Evolutionary conservation across 2,888 invertebrate species (phyloP), one percentile per base, ranked within the genome.

Genomic region (Drosophila paramelanica): DNA sequence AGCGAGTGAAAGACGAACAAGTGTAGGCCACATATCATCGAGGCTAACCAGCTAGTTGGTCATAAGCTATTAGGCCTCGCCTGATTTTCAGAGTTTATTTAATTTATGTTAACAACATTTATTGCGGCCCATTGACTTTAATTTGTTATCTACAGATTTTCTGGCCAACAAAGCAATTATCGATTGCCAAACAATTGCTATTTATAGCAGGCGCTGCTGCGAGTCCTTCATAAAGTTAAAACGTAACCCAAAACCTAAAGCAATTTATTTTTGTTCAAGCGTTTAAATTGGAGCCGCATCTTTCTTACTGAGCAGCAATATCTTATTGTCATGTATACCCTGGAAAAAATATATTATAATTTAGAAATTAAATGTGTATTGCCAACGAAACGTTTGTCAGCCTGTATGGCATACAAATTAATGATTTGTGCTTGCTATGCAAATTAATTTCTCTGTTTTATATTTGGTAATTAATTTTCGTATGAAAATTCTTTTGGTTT

Each of bases 131-230:
- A 51, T 61, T 36, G 38, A 67, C 36, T 72, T 58, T 17, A 42
- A 51, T 58, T 58, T 17, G 11, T n/a, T 33, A 38, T 25, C 33
- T n/a, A 23, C 36, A 42, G 61, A 69, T 74, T 74, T 70, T 74
- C 52, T 65, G 53, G 57, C 46, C 59, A 64, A 65, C 53, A 74
- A 58, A 66, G 42, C 70, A 74, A 70, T 74, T 74, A 74, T 74
- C 70, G 74, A 74, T 74, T 70, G 13, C 17, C 42, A 41, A 59
- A 20, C 25, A 47, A 46, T 27, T 41, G 46, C 57, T 74, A 56
- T 66, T 61, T 66, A 56, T 66, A 74, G 39, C 31, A 13, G 23
- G 13, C 33, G 25, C 14, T 2, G 52, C 31, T 31, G 31, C 17
- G 8, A 11, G 25, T 27, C 36, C 27, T 42, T 13, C 33, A 25